A percentile compares a stretch with the other conserved stretches of the same genome.
Evolutionary conservation across 2,888 invertebrate species (phyloP).

Genomic region (Congeria kusceri): DNA sequence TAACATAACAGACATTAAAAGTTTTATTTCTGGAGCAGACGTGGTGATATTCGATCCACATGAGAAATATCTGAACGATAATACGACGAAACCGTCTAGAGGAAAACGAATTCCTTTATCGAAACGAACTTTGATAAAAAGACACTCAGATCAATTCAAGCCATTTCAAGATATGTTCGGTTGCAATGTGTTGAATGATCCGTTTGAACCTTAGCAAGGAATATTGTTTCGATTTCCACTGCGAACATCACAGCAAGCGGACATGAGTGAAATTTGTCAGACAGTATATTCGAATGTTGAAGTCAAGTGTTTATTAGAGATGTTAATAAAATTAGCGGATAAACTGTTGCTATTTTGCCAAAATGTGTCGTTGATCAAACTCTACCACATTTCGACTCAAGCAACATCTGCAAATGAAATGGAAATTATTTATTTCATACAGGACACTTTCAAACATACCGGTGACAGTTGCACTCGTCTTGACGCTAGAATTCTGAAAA

Average conservation of each 20-base stretch:
- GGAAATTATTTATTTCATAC: constrained; percentile 10
- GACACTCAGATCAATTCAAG: constrained; percentile 73
- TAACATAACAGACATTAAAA: constrained; percentile 83
- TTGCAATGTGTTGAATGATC: constrained; percentile 41
- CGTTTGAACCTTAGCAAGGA: constrained; percentile 62
- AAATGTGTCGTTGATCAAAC: constrained; percentile 74
- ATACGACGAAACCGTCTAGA: no score
- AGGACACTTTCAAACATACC: background rate
- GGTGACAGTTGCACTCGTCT: background rate
- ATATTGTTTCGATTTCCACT: constrained; percentile 83
- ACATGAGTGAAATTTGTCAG: constrained; percentile 75
- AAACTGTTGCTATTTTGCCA: constrained; percentile 82
- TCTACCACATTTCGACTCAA: constrained; percentile 70
- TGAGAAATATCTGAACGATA: constrained; percentile 73
- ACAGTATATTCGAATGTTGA: constrained; percentile 71
- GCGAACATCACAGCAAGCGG: constrained; percentile 76
- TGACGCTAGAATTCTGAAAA: background rate
- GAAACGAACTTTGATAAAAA: constrained; percentile 45
- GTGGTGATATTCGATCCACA: constrained; percentile 84
- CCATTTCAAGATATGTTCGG: constrained; percentile 76
- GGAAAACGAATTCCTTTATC: constrained; percentile 70
- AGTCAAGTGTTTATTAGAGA: constrained; percentile 71
- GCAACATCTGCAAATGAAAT: constrained; percentile 8
- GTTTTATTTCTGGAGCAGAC: constrained; percentile 79
- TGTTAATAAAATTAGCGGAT: constrained; percentile 74